These are phyloP conservation scores for Gymnarchus niloticus DNA, from an alignment of 2,113 vertebrate species.

Conservation along the genomic window DNA sequence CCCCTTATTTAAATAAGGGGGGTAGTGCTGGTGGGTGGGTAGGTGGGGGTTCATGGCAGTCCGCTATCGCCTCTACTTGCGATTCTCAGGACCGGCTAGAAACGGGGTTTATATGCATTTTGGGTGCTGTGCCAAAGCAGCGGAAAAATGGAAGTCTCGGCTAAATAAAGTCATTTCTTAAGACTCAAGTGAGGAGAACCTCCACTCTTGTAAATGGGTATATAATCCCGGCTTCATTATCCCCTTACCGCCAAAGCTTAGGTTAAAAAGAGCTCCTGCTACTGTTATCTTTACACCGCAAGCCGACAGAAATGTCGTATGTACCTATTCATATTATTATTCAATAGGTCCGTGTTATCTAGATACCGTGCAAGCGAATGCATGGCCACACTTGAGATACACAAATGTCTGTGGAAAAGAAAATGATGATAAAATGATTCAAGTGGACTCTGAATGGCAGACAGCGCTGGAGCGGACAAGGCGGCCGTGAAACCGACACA, in stretches of 20 bases:
- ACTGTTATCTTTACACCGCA: not conserved
- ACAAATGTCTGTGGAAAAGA: not conserved
- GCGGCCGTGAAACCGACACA: too few species aligned
- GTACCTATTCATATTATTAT: not conserved
- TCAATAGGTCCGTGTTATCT: not conserved
- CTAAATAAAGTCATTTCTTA: not conserved
- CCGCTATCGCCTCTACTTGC: slow-evolving; percentile 21
- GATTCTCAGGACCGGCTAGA: slow-evolving; percentile 10
- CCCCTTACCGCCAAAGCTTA: not conserved
- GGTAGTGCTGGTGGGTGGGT: not conserved
- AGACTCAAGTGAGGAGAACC: not conserved
- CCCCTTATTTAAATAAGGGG: not conserved
- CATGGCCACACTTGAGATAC: not conserved
- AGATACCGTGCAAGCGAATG: not conserved
- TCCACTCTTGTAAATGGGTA: slow-evolving; percentile 5
- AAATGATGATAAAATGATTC: not conserved
- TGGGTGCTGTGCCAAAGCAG: not conserved
- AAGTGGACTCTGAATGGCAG: not conserved
- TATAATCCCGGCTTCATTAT: slow-evolving; percentile 12
- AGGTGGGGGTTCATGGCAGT: slow-evolving; percentile 12
- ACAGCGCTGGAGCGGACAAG: not conserved
- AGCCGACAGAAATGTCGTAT: not conserved
- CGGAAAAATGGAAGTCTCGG: slow-evolving; percentile 11
- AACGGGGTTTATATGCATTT: slow-evolving; percentile 2
- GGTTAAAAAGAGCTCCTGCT: not conserved